These are phyloP conservation scores for Perizoma flavofasciatum DNA, from an alignment of 2,888 invertebrate genomes.

Conservation along the genomic window DNA sequence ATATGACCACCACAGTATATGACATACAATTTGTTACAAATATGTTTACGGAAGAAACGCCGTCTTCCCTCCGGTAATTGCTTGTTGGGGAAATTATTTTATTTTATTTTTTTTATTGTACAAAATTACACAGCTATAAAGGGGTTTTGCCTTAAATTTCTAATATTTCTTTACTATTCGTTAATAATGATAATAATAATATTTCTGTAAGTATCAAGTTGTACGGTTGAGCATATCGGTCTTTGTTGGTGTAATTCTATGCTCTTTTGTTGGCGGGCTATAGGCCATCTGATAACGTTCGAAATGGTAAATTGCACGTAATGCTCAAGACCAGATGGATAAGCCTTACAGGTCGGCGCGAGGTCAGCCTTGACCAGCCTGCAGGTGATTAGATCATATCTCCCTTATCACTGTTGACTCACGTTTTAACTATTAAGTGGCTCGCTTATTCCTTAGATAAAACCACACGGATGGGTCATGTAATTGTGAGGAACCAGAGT, in stretches of 20 bases:
- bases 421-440: constrained; percentile 48
- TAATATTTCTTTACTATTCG: too few species aligned
- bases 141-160: too few species aligned
- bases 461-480: constrained; percentile 34
- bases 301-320: constrained; percentile 77
- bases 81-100: constrained; percentile 35
- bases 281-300: constrained; percentile 75
- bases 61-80: constrained; percentile 23
- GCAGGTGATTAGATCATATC: constrained; percentile 64
- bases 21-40: constrained; percentile 1
- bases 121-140: too few species aligned
- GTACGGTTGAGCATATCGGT: constrained; percentile 63
- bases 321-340: constrained; percentile 67
- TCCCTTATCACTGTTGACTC: constrained; percentile 50
- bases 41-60: constrained; percentile 9
- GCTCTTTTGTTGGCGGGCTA: constrained; percentile 65
- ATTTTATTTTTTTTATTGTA: constrained; percentile 31
- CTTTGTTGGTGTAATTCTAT: constrained; percentile 61
- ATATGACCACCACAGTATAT: too few species aligned
- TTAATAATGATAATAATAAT: too few species aligned
- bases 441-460: constrained; percentile 52
- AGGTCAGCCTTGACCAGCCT: constrained; percentile 70
- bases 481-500: constrained; percentile 27
- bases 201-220: constrained; percentile 30
- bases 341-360: constrained; percentile 39